A percentile compares a stretch with the other conserved stretches of the same genome.
Conservation (phyloP, 2,113 vertebrate species). For the Saguinus imperator region DNA sequence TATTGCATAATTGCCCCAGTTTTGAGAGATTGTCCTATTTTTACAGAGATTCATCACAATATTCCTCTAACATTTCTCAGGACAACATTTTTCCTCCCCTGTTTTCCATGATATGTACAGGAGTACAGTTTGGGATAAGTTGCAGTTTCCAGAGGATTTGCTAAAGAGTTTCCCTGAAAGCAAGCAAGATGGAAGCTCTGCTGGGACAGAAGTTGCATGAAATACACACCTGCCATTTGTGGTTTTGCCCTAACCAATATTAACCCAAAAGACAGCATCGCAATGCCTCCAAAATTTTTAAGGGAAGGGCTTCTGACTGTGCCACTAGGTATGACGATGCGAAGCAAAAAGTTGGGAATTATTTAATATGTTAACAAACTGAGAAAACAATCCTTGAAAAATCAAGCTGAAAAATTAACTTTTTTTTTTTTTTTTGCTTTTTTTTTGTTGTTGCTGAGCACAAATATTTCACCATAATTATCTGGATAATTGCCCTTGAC, state of each 20-base stretch:
- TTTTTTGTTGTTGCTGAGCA: background rate
- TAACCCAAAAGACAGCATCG: background rate
- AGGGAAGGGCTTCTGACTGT: background rate
- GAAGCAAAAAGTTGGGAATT: background rate
- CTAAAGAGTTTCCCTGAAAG: background rate
- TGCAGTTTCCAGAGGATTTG: background rate
- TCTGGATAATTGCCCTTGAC: background rate
- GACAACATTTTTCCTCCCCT: background rate
- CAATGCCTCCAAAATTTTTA: background rate
- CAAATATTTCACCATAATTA: background rate
- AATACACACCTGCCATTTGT: background rate
- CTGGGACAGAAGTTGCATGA: background rate
- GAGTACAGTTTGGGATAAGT: background rate
- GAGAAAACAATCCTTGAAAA: background rate
- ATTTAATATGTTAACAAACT: background rate
- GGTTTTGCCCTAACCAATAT: background rate
- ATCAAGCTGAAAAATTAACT: background rate
- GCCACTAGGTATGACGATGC: background rate
- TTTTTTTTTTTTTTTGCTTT: background rate
- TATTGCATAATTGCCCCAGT: background rate
- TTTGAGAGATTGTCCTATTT: conserved; percentile 49
- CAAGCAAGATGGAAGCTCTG: background rate
- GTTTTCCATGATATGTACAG: conserved; percentile 7
- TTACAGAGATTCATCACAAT: background rate
- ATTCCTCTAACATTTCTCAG: background rate